Conservation (phyloP, 2,888 invertebrate genomes). For the Apodemia hepburni region DNA sequence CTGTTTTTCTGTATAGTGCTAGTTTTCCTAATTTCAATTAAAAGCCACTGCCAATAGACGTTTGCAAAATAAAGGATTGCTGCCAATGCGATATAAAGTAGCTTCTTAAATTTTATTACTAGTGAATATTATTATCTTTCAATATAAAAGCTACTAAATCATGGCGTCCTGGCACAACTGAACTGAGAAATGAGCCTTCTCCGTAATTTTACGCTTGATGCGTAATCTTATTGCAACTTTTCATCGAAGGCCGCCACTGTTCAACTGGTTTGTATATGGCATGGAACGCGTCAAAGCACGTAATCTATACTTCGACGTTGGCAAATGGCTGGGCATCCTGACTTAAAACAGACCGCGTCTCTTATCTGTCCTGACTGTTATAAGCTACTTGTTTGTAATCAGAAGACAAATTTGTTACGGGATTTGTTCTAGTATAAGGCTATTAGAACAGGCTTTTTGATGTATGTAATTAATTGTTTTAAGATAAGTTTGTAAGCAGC, state of each 20-base stretch:
- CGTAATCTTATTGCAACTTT: not conserved
- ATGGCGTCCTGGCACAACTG: too few relatives aligned
- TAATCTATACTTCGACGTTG: constrained; percentile 61
- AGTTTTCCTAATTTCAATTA: too few relatives aligned
- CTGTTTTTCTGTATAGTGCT: too few relatives aligned
- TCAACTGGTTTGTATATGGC: constrained; percentile 50
- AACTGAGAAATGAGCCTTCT: too few relatives aligned
- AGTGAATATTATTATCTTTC: too few relatives aligned
- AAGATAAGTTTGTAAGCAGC: constrained; percentile 5
- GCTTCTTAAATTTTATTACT: too few relatives aligned
- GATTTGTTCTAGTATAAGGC: constrained; percentile 22
- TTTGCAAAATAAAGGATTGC: too few relatives aligned
- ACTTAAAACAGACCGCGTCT: constrained; percentile 17
- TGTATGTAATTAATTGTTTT: constrained; percentile 13
- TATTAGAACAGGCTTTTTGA: constrained; percentile 18
- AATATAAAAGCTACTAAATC: too few relatives aligned
- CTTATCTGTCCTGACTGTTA: constrained; percentile 19
- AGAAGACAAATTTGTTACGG: constrained; percentile 22
- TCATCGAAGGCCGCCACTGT: constrained; percentile 34
- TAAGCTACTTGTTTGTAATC: constrained; percentile 22
- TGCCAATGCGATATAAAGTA: too few relatives aligned
- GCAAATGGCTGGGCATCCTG: constrained; percentile 59
- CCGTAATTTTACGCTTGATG: too few relatives aligned
- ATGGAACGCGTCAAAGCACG: constrained; percentile 54
- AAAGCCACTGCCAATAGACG: too few relatives aligned